A percentile compares a stretch with the other conserved stretches of the same genome.
Evolutionary conservation across 2,888 invertebrate species (phyloP).

Genomic region (Drosophila lutescens): DNA sequence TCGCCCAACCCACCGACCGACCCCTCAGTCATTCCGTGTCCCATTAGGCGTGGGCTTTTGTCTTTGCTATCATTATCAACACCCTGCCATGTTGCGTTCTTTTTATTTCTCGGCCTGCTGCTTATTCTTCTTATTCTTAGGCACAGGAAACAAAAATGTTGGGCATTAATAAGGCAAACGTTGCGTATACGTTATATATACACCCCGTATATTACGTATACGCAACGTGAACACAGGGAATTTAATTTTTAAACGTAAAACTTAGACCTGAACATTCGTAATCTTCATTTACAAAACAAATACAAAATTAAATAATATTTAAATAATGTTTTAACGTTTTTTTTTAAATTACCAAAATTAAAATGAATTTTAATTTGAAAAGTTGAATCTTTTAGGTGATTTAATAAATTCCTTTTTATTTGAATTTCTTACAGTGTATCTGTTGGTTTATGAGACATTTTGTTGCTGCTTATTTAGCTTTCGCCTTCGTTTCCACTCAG

Average conservation of each 20-base stretch:
- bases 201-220: background rate
- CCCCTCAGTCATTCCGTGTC: slow-evolving; percentile 18
- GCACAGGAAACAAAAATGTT: slow-evolving; percentile 1
- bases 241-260: background rate
- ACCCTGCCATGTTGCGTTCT: slow-evolving; percentile 46
- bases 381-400: too few species aligned
- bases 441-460: slow-evolving; percentile 36
- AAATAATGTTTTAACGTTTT: too few species aligned
- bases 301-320: too few species aligned
- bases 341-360: too few species aligned
- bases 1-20: background rate
- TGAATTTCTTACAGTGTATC: background rate
- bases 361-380: too few species aligned
- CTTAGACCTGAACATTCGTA: too few species aligned
- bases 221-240: background rate
- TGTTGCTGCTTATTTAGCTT: slow-evolving; percentile 64
- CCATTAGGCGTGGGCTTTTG: slow-evolving; percentile 59
- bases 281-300: too few species aligned
- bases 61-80: slow-evolving; percentile 73
- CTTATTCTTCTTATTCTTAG: slow-evolving; percentile 10
- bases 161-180: background rate
- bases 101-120: slow-evolving; percentile 13
- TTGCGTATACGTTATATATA: slow-evolving; percentile 11
- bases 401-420: too few species aligned
- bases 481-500: slow-evolving; percentile 74